Conservation (phyloP, 2,113 vertebrate species). For the Anolis carolinensis region DNA sequence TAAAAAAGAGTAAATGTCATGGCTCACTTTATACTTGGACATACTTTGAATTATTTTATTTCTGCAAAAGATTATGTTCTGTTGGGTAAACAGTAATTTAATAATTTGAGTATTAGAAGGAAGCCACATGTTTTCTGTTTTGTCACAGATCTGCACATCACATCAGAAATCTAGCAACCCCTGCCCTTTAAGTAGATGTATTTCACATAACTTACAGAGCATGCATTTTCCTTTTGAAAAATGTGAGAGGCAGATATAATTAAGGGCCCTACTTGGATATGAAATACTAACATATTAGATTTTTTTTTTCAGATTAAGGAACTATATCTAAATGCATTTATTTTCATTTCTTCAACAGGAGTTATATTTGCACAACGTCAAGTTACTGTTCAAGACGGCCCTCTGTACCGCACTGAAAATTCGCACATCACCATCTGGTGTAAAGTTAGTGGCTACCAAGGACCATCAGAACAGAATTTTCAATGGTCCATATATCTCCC, state of each 20-base stretch:
- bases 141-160: not conserved
- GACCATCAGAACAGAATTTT: conserved; percentile 84
- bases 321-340: not conserved
- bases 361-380: conserved; percentile 82
- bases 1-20: no score
- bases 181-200: not conserved
- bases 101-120: not conserved
- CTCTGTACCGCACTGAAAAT: conserved; percentile 88
- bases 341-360: conserved; percentile 63
- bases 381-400: conserved; percentile 87
- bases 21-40: not conserved
- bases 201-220: not conserved
- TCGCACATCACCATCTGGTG: conserved; percentile 94
- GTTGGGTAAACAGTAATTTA: not conserved
- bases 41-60: not conserved
- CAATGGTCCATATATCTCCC: conserved; percentile 95
- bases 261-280: not conserved
- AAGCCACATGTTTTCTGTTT: not conserved
- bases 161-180: not conserved
- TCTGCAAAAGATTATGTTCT: not conserved
- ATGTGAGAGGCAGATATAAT: not conserved
- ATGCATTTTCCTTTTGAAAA: not conserved
- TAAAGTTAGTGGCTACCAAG: conserved; percentile 88
- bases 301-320: not conserved
- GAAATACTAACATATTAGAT: not conserved